Percentiles rank a stretch among this genome's conserved stretches.
These are phyloP conservation scores for Melieria omissa DNA, from an alignment of 2,888 invertebrate species.

Conservation along the genomic window DNA sequence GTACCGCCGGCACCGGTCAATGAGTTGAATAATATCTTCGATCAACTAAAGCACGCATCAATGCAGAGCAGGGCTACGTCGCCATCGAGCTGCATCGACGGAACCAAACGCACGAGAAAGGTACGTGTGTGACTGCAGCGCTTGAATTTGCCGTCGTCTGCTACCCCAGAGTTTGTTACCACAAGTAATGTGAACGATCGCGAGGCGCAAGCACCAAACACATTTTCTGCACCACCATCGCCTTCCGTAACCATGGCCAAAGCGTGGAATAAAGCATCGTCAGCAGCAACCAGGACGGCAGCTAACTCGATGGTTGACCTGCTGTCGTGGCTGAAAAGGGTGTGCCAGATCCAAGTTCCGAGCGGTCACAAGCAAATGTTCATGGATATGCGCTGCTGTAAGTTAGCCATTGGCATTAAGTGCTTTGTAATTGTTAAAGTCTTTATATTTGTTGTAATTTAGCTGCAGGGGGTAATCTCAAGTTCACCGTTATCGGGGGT, in stretches of 20 bases:
- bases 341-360: constrained; percentile 14
- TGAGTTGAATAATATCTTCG: constrained; percentile 40
- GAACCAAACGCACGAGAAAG: not conserved
- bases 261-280: too few relatives aligned
- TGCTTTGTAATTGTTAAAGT: not conserved
- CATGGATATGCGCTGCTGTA: constrained; percentile 40
- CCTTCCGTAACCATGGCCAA: not conserved
- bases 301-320: constrained; percentile 27
- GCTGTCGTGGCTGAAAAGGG: constrained; percentile 45
- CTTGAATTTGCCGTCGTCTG: constrained; percentile 5
- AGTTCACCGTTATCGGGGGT: constrained; percentile 46
- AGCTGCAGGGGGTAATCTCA: constrained; percentile 43
- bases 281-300: not conserved
- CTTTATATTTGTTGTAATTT: constrained; percentile 6
- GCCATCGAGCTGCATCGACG: not conserved
- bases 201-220: not conserved
- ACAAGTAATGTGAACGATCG: not conserved
- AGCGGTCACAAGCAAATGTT: constrained; percentile 28
- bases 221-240: not conserved
- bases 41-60: constrained; percentile 34
- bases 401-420: constrained; percentile 31
- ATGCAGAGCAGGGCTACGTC: not conserved
- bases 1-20: constrained; percentile 23
- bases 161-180: not conserved
- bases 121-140: constrained; percentile 42